Evolutionary conservation across 2,113 vertebrate genomes (phyloP).

Genomic region (Mesitornis unicolor): DNA sequence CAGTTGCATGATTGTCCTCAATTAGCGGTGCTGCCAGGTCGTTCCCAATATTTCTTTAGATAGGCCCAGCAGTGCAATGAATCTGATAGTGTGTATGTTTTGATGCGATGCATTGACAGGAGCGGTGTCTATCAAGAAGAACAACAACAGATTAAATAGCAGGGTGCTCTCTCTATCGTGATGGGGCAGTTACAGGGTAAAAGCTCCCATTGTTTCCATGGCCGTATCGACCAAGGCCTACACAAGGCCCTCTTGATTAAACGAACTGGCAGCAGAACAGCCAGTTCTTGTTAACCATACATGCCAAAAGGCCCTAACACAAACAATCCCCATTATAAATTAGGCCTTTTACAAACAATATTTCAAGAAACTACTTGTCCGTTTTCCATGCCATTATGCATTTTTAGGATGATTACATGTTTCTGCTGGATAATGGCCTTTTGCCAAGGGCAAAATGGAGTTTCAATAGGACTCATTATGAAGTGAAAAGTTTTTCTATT

Average conservation of each 20-base stretch:
- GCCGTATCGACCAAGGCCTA: slow-evolving; percentile 16
- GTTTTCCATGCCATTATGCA: slow-evolving; percentile 85
- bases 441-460: slow-evolving; percentile 75
- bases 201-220: slow-evolving; percentile 48
- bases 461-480: slow-evolving; percentile 78
- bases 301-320: slow-evolving; percentile 60
- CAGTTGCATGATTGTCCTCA: slow-evolving; percentile 10
- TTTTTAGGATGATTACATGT: slow-evolving; percentile 89
- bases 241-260: slow-evolving; percentile 62
- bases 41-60: neutral
- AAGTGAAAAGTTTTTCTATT: slow-evolving; percentile 73
- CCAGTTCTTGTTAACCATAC: slow-evolving; percentile 69
- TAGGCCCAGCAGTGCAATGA: neutral
- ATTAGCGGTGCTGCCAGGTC: slow-evolving; percentile 7
- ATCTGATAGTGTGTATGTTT: slow-evolving; percentile 42
- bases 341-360: slow-evolving; percentile 74
- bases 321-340: slow-evolving; percentile 74
- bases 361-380: slow-evolving; percentile 80
- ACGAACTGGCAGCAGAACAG: slow-evolving; percentile 63
- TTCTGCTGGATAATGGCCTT: slow-evolving; percentile 87
- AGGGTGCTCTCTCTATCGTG: slow-evolving; percentile 13
- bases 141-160: slow-evolving; percentile 52
- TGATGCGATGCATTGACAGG: slow-evolving; percentile 47
- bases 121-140: slow-evolving; percentile 35
- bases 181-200: slow-evolving; percentile 5